Evolutionary conservation across 2,113 vertebrate genomes (phyloP), one percentile per base, ranked within the genome.

Genomic region (Prinia subflava): DNA sequence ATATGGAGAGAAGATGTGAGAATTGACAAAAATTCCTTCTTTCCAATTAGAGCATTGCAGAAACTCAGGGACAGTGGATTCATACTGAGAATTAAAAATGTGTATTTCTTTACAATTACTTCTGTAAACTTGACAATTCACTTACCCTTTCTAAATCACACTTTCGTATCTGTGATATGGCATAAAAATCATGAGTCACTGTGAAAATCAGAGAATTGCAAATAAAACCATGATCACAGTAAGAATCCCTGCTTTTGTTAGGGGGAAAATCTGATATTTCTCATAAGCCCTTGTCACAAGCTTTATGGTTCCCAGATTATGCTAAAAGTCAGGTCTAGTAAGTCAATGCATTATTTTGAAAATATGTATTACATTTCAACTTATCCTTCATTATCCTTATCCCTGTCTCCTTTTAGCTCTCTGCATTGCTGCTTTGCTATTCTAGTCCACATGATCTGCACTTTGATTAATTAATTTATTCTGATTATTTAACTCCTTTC

Each of bases 391-490:
- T 88, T 90, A 90, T 77, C 49, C 31, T 78, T 84, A 68, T 24
- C 41, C 44, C 62, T 42, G 44, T 55, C 90, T 94, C 69, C 56
- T 95, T 92, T 88, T 76, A 92, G 85, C 86, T 78, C 60, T 81
- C 90, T 75, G 56, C 71, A 59, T 55, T 83, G 64, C 78, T 88
- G 87, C 56, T 93, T 96, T 96, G 90, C 90, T 96, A 96, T 97
- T 96, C 96, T 83, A 83, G 83, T 83, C 94, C 69, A 93, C 90
- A 92, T 87, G 83, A 96, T 94, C 83, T 94, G 83, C 69, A 81
- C 90, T 96, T 95, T 96, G 95, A 95, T 96, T 97, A 97, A 97
- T 96, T 97, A 97, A 97, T 97, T 95, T 97, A 96, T 97, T 97
- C 96, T 96, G 95, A 96, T 96, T 97, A 90, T 97, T 97, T 95